Conservation (phyloP, 2,888 invertebrate species). For the Cantharis nigra region DNA sequence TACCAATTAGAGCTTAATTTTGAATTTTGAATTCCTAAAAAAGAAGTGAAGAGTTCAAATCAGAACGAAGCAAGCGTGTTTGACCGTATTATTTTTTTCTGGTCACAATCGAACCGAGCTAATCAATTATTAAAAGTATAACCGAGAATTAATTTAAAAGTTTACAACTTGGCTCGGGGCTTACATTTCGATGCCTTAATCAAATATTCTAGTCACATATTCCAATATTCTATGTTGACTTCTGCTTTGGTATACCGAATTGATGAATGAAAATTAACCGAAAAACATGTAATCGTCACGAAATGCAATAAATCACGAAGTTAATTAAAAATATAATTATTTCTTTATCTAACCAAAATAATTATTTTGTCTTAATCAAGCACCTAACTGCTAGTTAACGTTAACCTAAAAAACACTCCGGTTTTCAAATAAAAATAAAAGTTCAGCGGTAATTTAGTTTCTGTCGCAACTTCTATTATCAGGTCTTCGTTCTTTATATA, state of each 20-base stretch:
- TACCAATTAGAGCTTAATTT: no score
- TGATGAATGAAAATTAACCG: not conserved
- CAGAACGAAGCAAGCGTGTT: not conserved
- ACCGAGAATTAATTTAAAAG: not conserved
- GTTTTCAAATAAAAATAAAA: not conserved
- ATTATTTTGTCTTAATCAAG: not conserved
- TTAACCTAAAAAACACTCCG: constrained; percentile 7
- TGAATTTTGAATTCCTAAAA: not conserved
- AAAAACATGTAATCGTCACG: not conserved
- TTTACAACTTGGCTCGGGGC: not conserved
- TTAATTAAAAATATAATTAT: not conserved
- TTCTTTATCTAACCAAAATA: not conserved
- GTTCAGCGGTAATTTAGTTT: not conserved
- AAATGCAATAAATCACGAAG: not conserved
- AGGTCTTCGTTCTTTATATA: not conserved
- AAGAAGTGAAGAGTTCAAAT: not conserved
- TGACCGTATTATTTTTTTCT: not conserved
- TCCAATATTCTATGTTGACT: constrained; percentile 10
- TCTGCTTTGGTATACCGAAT: not conserved
- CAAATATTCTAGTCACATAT: constrained; percentile 7
- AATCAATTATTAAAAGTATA: not conserved
- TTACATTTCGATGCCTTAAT: not conserved
- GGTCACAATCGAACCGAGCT: not conserved
- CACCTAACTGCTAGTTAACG: not conserved
- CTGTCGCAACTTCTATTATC: constrained; percentile 6